Evolutionary conservation across 1,140 invertebrate genomes (phyloP), one percentile per base, ranked within the genome.

Genomic region (Xylocopa sonorina): DNA sequence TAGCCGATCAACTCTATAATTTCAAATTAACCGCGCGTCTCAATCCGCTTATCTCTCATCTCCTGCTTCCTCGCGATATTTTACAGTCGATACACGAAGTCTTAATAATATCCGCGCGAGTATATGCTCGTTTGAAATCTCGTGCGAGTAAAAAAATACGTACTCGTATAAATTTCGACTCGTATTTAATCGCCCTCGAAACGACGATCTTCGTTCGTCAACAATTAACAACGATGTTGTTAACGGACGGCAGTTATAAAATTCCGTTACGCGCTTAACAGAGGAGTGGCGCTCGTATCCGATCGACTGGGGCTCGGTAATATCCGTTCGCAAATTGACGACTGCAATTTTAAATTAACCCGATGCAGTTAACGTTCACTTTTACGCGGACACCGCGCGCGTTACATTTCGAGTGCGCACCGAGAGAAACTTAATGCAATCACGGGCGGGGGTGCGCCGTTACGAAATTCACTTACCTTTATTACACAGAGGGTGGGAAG

Each of bases 321-420:
- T 67, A 18, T 3, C 18, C 18, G 46, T 67, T 76, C 38, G 32
- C 10, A 32, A 46, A 68, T 68, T 46, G 51, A 76, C 57, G 50
- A 76, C 74, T 76, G 51, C 68, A 76, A 76, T 76, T 68, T 76
- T 38, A 68, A 76, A 76, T 76, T 67, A 66, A 55, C 38, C 41
- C 29, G 38, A 29, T 57, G 48, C 48, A 38, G 46, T 67, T 57
- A 57, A 76, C 74, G 32, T 55, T 27, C 62, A 46, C 73, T 55
- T 55, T 55, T 67, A 51, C 71, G 51, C 57, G n/a, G n/a, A 18
- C 29, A 51, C 51, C 43, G 21, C 43, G 51, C 12, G 51, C 60
- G 41, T 75, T 75, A 63, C 24, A 24, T 38, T 43, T 38, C 58
- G 58, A 43, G 41, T 29, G 69, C n/a, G n/a, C 57, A 50, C 58